Conservation (phyloP, 2,797 vertebrate genomes). For the Ispidina lecontei region DNA sequence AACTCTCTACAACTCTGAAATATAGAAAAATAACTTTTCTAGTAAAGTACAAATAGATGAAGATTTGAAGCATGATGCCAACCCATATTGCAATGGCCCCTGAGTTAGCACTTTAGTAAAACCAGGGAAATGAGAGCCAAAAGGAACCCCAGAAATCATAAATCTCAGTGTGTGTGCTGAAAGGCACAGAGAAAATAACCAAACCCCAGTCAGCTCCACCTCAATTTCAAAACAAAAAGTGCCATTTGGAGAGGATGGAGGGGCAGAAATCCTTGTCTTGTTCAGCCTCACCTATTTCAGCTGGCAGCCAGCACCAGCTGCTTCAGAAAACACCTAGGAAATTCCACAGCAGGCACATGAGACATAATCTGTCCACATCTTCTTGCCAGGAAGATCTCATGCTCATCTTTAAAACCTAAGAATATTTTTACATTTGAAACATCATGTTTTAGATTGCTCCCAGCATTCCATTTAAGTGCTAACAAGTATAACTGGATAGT, state of each 20-base stretch:
- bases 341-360: slow-evolving; percentile 52
- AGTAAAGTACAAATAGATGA: neutral
- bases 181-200: neutral
- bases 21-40: slow-evolving; percentile 7
- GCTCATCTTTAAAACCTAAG: slow-evolving; percentile 36
- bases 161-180: neutral
- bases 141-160: slow-evolving; percentile 4
- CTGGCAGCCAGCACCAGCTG: slow-evolving; percentile 27
- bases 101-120: slow-evolving; percentile 34
- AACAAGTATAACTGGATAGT: neutral
- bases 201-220: neutral
- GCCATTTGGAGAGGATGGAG: neutral
- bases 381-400: slow-evolving; percentile 45
- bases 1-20: neutral
- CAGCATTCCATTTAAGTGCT: neutral
- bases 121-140: neutral
- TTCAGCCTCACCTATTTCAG: neutral
- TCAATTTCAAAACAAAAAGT: slow-evolving; percentile 4
- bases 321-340: slow-evolving; percentile 31
- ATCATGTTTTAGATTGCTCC: neutral
- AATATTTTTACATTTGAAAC: slow-evolving; percentile 37
- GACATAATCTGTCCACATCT: slow-evolving; percentile 22
- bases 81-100: neutral
- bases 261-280: slow-evolving; percentile 14
- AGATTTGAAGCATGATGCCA: slow-evolving; percentile 33